Conservation (phyloP, 2,113 vertebrate genomes). For the Takifugu bimaculatus region DNA sequence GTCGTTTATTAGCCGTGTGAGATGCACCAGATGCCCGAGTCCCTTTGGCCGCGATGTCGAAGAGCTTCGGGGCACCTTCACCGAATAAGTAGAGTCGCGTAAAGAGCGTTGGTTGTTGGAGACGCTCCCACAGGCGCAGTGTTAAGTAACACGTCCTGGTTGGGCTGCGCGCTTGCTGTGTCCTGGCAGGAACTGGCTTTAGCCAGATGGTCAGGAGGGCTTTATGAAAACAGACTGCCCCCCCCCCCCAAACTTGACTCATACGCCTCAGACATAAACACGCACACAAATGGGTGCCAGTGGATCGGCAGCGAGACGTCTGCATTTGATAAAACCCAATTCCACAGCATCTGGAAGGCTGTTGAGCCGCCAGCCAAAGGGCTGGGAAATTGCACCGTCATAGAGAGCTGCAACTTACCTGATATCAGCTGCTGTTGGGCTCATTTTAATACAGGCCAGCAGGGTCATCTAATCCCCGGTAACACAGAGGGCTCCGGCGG, state of each 20-base stretch:
- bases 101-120: neutral
- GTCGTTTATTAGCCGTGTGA: neutral
- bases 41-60: slow-evolving; percentile 14
- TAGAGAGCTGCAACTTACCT: too few species aligned
- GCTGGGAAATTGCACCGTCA: neutral
- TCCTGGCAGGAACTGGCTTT: slow-evolving; percentile 49
- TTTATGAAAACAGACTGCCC: slow-evolving; percentile 24
- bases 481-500: slow-evolving; percentile 18
- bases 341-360: neutral
- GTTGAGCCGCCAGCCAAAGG: neutral
- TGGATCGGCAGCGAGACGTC: slow-evolving; percentile 20
- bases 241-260: too few species aligned
- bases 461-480: slow-evolving; percentile 36
- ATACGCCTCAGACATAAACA: slow-evolving; percentile 18
- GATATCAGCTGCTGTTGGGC: neutral
- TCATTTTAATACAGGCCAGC: slow-evolving; percentile 25
- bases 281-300: neutral
- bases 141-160: slow-evolving; percentile 16
- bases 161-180: slow-evolving; percentile 16
- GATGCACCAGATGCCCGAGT: slow-evolving; percentile 13
- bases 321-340: slow-evolving; percentile 17
- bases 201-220: slow-evolving; percentile 67
- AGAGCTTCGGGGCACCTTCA: slow-evolving; percentile 8
- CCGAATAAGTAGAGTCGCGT: slow-evolving; percentile 1
- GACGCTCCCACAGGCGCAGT: neutral